A percentile compares a stretch with the other conserved stretches of the same genome.
phyloP scores from a whole-genome alignment of 2,888 invertebrate species.

The Mimumesa dahlbomi region DNA sequence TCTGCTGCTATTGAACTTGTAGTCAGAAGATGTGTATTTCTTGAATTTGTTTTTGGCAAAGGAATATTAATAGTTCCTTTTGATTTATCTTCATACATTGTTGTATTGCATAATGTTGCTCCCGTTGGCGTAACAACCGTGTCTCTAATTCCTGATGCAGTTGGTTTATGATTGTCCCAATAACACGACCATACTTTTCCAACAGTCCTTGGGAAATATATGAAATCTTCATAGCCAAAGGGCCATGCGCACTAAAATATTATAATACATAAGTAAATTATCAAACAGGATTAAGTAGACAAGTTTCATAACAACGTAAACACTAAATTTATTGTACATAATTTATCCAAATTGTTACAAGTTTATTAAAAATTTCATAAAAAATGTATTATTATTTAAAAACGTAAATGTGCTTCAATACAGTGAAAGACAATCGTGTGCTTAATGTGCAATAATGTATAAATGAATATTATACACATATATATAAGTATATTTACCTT shows the following conservation, averaged over 20 bases:
- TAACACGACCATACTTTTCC: conserved; percentile 53
- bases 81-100: background rate
- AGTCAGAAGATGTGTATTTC: background rate
- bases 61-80: background rate
- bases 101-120: conserved; percentile 8
- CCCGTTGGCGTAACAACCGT: background rate
- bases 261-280: background rate
- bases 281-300: background rate
- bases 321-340: too few relatives aligned
- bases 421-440: background rate
- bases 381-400: background rate
- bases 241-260: conserved; percentile 66
- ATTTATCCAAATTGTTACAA: too few relatives aligned
- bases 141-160: conserved; percentile 17
- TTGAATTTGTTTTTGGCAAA: too few relatives aligned
- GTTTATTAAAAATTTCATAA: too few relatives aligned
- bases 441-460: background rate
- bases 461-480: background rate
- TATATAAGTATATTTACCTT: conserved; percentile 55
- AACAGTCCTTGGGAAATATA: conserved; percentile 34
- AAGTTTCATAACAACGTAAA: too few relatives aligned
- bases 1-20: too few relatives aligned
- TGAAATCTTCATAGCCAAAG: conserved; percentile 54
- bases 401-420: background rate
- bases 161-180: conserved; percentile 51